Evolutionary conservation across 1,140 invertebrate genomes (phyloP), one percentile per base, ranked within the genome.

Genomic region (Tetragnatha versicolor): DNA sequence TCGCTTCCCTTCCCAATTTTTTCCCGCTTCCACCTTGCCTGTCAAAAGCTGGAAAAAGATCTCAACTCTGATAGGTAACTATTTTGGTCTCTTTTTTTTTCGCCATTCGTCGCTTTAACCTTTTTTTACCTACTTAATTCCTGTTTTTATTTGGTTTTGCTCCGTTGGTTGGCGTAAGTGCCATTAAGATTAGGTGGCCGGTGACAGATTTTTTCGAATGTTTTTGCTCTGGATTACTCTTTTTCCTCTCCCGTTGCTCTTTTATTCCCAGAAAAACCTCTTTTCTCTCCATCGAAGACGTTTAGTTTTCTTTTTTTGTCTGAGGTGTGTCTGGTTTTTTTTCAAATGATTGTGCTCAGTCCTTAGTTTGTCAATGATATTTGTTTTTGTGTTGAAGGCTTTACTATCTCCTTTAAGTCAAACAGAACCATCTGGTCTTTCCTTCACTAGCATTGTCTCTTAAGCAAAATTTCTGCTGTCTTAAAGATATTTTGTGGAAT

Each of bases 41-140:
- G 69, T 72, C 69, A 72, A 58, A 58, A 58, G 68, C 58, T 72
- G 33, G 69, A 58, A 72, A 72, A 72, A 72, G 69, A 72, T 72
- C 69, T 72, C 69, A 72, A 58, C 69, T 0, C 35, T 72, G 51
- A 58, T 72, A 72, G 69, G 69, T 72, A 72, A 72, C 69, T 72
- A 72, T 72, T 72, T 72, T 72, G 51, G 3, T 58, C 25, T 45
- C 45, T 42, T 45, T 35, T 72, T 58, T 39, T 51, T 39, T 14
- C 12, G 33, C 20, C n/a, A 29, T 58, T 2, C 22, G 12, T 14
- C 25, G 4, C 25, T 35, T 29, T 66, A 27, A 2, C 17, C 25
- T 58, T 31, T 47, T 55, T 27, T 55, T 55, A 27, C n/a, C 4
- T 58, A 29, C 27, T 51, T 10, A 29, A 22, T 47, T 17, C 17